phyloP scores from a whole-genome alignment of 2,888 invertebrate species.

The Cantharis rustica region DNA sequence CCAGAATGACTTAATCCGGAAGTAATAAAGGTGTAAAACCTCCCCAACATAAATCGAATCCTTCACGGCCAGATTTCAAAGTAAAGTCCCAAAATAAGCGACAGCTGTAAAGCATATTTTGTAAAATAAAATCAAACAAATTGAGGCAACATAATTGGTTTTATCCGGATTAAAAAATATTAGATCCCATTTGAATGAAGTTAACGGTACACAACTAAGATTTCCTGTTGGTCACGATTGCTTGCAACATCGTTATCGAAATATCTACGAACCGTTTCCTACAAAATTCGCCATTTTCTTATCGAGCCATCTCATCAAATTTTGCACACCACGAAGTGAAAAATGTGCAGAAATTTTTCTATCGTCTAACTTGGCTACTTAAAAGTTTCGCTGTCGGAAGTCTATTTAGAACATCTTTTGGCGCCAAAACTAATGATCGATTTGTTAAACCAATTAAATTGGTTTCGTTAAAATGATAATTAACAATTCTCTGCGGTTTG shows the following conservation, averaged over 20 bases:
- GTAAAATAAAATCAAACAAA: not conserved
- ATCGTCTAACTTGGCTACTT: too few relatives aligned
- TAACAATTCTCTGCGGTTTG: not conserved
- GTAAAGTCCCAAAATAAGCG: not conserved
- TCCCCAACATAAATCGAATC: conserved; percentile 7
- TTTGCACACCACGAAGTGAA: not conserved
- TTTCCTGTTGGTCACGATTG: not conserved
- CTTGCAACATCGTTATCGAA: not conserved
- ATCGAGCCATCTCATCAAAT: not conserved
- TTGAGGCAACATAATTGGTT: not conserved
- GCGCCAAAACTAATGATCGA: not conserved
- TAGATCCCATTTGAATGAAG: not conserved
- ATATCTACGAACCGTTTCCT: not conserved
- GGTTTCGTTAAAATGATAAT: not conserved
- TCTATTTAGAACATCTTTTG: not conserved
- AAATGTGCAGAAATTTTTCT: not conserved
- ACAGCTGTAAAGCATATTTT: not conserved
- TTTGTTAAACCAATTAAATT: not conserved
- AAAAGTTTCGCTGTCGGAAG: not conserved
- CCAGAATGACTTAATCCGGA: conserved; percentile 29
- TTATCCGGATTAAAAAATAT: conserved; percentile 3
- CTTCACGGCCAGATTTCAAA: not conserved
- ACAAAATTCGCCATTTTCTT: not conserved
- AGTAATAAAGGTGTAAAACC: conserved; percentile 30
- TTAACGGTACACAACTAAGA: not conserved